Conservation (phyloP, 2,888 invertebrate species). For the Meteorus colon region DNA sequence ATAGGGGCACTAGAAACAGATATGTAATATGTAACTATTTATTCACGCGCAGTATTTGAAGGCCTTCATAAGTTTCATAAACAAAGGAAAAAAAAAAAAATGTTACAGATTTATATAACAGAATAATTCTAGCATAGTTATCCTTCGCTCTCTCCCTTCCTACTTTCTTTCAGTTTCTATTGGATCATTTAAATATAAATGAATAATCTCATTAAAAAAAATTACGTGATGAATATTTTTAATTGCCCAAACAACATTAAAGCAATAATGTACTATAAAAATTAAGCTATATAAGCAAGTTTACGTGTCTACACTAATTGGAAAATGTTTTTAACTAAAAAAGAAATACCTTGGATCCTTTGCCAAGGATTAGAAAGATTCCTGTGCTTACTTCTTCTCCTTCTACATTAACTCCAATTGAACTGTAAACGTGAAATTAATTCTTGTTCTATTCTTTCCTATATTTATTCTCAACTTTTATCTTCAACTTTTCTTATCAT, state of each 20-base stretch:
- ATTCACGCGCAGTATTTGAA: neutral
- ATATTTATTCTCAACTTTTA: neutral
- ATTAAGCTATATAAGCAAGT: neutral
- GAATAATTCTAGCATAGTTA: neutral
- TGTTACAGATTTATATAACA: neutral
- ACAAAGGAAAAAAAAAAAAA: neutral
- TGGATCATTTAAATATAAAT: neutral
- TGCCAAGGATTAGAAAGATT: neutral
- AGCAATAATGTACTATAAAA: neutral
- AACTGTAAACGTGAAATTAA: neutral
- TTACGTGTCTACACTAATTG: neutral
- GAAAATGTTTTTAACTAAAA: neutral
- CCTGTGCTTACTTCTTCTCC: neutral
- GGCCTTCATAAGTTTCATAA: neutral
- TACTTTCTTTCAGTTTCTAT: neutral
- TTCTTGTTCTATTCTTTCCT: neutral
- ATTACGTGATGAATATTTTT: slow-evolving; percentile 4
- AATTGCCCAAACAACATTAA: neutral
- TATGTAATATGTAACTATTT: neutral
- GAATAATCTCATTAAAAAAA: neutral
- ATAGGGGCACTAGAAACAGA: neutral
- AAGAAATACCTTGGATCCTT: neutral
- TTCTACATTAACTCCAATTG: neutral
- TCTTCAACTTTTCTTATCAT: neutral
- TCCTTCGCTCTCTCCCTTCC: neutral